These are phyloP conservation scores for Cheilosia pagana DNA, from an alignment of 2,888 invertebrate species.

Conservation along the genomic window DNA sequence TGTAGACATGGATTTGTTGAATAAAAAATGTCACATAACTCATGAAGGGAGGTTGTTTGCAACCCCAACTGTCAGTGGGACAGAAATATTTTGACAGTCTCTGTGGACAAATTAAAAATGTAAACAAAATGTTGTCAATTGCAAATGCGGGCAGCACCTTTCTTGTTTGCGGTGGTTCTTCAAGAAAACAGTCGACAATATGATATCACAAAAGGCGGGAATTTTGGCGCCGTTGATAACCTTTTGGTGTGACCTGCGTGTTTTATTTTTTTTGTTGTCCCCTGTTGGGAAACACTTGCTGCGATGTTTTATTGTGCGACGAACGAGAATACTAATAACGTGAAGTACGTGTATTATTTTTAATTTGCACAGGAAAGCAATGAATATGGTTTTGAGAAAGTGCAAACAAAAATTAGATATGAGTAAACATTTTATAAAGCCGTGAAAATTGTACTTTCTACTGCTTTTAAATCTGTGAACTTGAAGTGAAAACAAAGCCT, in stretches of 20 bases:
- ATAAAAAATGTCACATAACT: too few species aligned
- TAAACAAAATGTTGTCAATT: conserved; percentile 18
- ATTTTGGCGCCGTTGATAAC: conserved; percentile 63
- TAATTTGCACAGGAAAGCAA: too few species aligned
- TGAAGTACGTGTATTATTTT: background rate
- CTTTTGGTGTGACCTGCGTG: conserved; percentile 35
- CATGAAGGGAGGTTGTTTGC: too few species aligned
- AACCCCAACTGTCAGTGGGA: too few species aligned
- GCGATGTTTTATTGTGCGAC: background rate
- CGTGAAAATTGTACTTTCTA: too few species aligned
- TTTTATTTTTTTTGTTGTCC: conserved; percentile 12
- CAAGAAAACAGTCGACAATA: background rate
- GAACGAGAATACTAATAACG: background rate
- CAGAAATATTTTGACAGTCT: conserved; percentile 22
- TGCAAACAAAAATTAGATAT: too few species aligned
- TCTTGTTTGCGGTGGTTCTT: background rate
- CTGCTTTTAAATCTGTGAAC: too few species aligned
- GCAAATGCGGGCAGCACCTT: conserved; percentile 31
- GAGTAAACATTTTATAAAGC: too few species aligned
- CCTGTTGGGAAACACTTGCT: background rate
- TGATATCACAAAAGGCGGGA: conserved; percentile 40
- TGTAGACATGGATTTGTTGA: too few species aligned
- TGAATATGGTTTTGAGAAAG: too few species aligned
- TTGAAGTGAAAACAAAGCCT: too few species aligned
- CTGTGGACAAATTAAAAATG: background rate